Base-by-base conservation (phyloP, 2,888 invertebrate genomes). In the Ceratothoa steindachneri region DNA sequence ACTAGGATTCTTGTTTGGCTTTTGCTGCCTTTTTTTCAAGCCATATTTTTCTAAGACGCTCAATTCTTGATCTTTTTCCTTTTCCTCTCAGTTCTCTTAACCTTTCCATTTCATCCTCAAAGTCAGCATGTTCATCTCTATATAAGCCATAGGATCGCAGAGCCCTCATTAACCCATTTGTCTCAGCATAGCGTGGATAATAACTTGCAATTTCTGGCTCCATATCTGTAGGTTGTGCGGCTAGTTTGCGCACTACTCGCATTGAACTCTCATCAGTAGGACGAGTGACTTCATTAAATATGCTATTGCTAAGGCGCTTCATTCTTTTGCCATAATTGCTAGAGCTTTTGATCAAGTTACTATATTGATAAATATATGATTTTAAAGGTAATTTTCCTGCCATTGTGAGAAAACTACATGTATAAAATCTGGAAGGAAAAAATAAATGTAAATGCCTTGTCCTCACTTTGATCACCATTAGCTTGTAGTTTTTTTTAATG, bases 251-350 rank as follows among this genome's bases (percentile, higher is more conserved):
- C 0, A 94, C 91, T 7, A 93, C 89, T 81, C 83, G 69, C 66
- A 71, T 27, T n/a, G 73, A 71, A 9, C 70, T 71, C 60, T 24
- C 78, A 82, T 89, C 90, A 0, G 93, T 94, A 0, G 90, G 89
- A 72, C 92, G 87, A 0, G 89, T 89, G 0, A 94, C 92, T 85
- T 96, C 95, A 0, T 92, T 92, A 83, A 96, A 96, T 81, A 96
- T 95, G 81, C 91, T 87, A 82, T 93, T 92, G 29, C 94, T 93
- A 19, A 97, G 86, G 64, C 90, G 88, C 81, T 90, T 90, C 94
- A 97, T 96, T 65, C 93, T 88, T 1, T 87, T 88, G 0, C 93
- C 92, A 84, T 96, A 97, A 82, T 89, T 90, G 0, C 93, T 92
- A 0, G 89, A 86, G 31, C 88, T 86, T 81, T 90, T 90, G 9